These are phyloP conservation scores for Calvadosia cruxmelitensis DNA, from an alignment of 30 jellyfish, hydroid and myxozoan species.

Conservation along the genomic window DNA sequence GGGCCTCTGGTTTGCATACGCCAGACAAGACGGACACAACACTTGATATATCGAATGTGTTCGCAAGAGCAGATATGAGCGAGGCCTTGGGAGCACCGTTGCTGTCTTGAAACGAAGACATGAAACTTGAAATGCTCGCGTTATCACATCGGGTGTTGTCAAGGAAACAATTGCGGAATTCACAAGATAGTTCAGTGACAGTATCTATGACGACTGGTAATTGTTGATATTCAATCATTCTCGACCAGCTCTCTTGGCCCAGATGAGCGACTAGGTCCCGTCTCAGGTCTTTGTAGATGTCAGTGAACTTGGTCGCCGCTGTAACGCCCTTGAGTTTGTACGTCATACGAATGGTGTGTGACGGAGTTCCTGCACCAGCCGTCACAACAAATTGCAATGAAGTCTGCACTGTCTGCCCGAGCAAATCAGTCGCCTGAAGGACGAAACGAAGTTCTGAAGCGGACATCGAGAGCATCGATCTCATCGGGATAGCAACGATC, in stretches of 20 bases:
- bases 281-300: neutral
- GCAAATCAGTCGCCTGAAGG: conserved; percentile 58
- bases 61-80: conserved; percentile 10
- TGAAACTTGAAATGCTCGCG: conserved; percentile 1
- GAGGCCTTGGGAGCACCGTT: conserved; percentile 10
- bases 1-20: conserved; percentile 49
- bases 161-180: conserved; percentile 53
- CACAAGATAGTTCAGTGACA: conserved; percentile 15
- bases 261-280: neutral
- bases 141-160: conserved; percentile 34
- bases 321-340: neutral
- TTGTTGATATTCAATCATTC: neutral
- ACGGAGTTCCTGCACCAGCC: conserved; percentile 17
- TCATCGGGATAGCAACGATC: conserved; percentile 49
- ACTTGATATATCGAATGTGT: conserved; percentile 14
- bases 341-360: conserved; percentile 19
- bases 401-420: conserved; percentile 44
- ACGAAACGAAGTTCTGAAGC: conserved; percentile 27
- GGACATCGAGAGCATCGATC: conserved; percentile 31
- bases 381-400: conserved; percentile 44
- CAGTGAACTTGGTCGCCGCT: neutral
- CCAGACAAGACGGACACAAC: conserved; percentile 16
- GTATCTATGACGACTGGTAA: neutral
- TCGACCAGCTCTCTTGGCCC: neutral
- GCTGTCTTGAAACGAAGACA: conserved; percentile 13